Conservation (phyloP, 1,140 invertebrate species). For the Ladona fulva region DNA sequence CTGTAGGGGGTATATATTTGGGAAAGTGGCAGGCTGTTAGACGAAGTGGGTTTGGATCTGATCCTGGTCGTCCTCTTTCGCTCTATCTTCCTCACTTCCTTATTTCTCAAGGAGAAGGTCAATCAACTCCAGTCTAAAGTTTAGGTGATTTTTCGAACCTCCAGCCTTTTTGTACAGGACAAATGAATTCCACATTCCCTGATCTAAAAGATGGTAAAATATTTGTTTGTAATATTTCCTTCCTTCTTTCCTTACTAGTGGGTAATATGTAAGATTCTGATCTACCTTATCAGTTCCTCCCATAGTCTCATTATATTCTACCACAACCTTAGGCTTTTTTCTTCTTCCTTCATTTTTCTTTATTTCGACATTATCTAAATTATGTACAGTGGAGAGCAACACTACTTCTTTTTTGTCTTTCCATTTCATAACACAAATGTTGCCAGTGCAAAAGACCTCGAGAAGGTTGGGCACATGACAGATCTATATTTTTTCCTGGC, state of each 20-base stretch:
- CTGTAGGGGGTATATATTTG: not conserved
- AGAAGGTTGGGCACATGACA: too few species aligned
- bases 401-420: not conserved
- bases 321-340: not conserved
- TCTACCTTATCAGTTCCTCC: not conserved
- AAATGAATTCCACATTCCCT: too few species aligned
- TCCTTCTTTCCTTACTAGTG: not conserved
- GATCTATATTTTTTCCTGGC: too few species aligned
- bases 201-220: too few species aligned
- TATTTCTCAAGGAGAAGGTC: slow-evolving; percentile 9
- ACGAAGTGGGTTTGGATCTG: not conserved
- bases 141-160: too few species aligned
- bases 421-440: not conserved
- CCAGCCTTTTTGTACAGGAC: too few species aligned
- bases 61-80: not conserved
- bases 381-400: not conserved
- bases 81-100: not conserved
- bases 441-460: too few species aligned
- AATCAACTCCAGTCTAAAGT: too few species aligned
- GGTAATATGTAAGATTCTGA: not conserved
- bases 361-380: not conserved
- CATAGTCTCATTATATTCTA: not conserved
- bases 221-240: not conserved
- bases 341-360: not conserved
- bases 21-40: slow-evolving; percentile 5